These are phyloP conservation scores for Limnephilus lunatus DNA, from an alignment of 2,888 invertebrate genomes.

Conservation along the genomic window DNA sequence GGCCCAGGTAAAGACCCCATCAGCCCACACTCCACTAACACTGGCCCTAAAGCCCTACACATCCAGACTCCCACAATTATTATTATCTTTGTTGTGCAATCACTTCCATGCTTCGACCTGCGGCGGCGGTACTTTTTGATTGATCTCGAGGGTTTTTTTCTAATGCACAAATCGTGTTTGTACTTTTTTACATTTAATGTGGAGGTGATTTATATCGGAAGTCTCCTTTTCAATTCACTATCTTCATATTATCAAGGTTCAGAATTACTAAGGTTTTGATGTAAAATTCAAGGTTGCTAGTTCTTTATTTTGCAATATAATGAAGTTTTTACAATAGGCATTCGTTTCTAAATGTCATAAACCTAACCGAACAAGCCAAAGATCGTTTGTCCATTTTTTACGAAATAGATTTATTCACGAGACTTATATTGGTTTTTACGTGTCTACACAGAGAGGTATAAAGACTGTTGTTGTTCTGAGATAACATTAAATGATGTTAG, in stretches of 20 bases:
- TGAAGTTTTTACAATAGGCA: background rate
- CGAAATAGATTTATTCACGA: background rate
- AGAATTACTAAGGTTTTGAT: background rate
- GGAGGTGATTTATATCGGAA: background rate
- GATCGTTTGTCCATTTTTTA: background rate
- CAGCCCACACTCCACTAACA: background rate
- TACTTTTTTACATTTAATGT: background rate
- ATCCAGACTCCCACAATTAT: conserved; percentile 26
- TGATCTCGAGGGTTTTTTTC: background rate
- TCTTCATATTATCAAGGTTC: background rate
- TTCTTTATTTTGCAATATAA: background rate
- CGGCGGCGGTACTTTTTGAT: conserved; percentile 2
- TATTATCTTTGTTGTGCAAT: conserved; percentile 40
- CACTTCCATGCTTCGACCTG: conserved; percentile 14
- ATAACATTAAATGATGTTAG: background rate
- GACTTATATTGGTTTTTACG: background rate
- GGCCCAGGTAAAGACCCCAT: conserved; percentile 23
- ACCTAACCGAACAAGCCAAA: background rate
- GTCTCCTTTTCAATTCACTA: background rate
- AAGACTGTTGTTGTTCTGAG: background rate
- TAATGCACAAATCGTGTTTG: background rate
- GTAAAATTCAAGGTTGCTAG: background rate
- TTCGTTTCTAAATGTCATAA: background rate
- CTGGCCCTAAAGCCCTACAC: background rate
- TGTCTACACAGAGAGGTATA: background rate